Evolutionary conservation across 1,140 invertebrate species (phyloP).

Genomic region (Bombus ignitus): DNA sequence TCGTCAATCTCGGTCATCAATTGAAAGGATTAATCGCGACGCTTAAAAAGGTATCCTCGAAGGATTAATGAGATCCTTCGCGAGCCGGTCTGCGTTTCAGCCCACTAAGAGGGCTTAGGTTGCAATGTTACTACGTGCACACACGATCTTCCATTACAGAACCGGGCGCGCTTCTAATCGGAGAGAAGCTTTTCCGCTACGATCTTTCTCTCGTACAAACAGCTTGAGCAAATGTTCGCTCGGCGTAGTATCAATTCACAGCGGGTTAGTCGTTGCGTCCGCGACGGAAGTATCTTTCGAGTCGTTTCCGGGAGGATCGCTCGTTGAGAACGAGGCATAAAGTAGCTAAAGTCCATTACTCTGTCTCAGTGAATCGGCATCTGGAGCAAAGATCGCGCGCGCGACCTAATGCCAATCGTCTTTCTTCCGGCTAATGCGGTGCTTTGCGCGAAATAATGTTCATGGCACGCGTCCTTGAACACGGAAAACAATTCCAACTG

Average conservation of each 20-base stretch:
- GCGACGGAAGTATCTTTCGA: constrained; percentile 36
- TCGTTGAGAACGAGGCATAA: constrained; percentile 53
- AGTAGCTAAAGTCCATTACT: constrained; percentile 62
- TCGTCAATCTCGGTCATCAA: neutral
- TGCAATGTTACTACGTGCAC: neutral
- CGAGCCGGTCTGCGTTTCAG: neutral
- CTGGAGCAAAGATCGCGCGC: constrained; percentile 50
- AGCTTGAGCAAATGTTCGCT: constrained; percentile 55
- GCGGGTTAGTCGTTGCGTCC: constrained; percentile 40
- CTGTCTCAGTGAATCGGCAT: constrained; percentile 59
- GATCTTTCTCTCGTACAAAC: constrained; percentile 49
- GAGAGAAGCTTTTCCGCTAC: constrained; percentile 26
- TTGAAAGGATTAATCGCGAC: neutral
- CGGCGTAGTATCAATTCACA: constrained; percentile 51
- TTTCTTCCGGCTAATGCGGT: constrained; percentile 62
- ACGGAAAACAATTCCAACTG: constrained; percentile 26
- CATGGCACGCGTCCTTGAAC: constrained; percentile 35
- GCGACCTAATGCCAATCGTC: constrained; percentile 61
- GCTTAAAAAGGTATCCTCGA: neutral
- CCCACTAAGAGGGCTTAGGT: constrained; percentile 5
- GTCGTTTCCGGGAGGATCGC: constrained; percentile 53
- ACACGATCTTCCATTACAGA: constrained; percentile 11
- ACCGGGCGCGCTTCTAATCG: constrained; percentile 13
- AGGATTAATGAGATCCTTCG: neutral
- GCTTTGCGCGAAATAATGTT: constrained; percentile 60